Conservation (phyloP, 1,140 invertebrate genomes). For the Habropoda laboriosa region DNA sequence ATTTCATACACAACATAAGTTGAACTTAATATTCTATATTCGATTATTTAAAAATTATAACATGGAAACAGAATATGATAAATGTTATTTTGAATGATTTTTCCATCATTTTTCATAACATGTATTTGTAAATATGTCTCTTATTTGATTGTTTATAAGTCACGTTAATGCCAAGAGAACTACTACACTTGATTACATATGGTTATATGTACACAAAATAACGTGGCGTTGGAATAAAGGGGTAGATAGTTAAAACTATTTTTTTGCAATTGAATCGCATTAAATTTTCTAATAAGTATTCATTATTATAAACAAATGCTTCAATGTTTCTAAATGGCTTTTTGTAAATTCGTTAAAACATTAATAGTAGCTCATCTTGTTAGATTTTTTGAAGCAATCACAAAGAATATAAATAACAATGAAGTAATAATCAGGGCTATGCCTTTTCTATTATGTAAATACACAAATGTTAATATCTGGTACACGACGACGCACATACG, state of each 20-base stretch:
- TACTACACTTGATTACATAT: conserved; percentile 32
- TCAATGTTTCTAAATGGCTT: conserved; percentile 31
- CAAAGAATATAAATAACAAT: conserved; percentile 36
- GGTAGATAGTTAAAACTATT: conserved; percentile 37
- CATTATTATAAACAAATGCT: conserved; percentile 21
- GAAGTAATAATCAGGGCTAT: conserved; percentile 59
- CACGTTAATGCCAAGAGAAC: conserved; percentile 44
- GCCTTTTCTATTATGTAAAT: conserved; percentile 67
- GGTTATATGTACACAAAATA: conserved; percentile 34
- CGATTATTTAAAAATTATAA: conserved; percentile 7
- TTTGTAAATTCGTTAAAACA: conserved; percentile 42
- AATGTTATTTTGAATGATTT: conserved; percentile 5
- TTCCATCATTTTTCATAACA: conserved; percentile 34
- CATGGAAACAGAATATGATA: background rate
- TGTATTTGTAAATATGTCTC: conserved; percentile 52
- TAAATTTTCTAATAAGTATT: conserved; percentile 32
- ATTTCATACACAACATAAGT: conserved; percentile 18
- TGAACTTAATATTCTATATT: conserved; percentile 14
- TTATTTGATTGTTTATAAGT: conserved; percentile 36
- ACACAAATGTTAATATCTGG: conserved; percentile 62
- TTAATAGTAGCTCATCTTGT: conserved; percentile 28
- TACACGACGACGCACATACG: conserved; percentile 43
- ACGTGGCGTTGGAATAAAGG: conserved; percentile 46
- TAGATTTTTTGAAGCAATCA: conserved; percentile 14
- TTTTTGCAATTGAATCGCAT: conserved; percentile 19